Conservation (phyloP, 2,888 invertebrate species). For the Pollenia amentaria region DNA sequence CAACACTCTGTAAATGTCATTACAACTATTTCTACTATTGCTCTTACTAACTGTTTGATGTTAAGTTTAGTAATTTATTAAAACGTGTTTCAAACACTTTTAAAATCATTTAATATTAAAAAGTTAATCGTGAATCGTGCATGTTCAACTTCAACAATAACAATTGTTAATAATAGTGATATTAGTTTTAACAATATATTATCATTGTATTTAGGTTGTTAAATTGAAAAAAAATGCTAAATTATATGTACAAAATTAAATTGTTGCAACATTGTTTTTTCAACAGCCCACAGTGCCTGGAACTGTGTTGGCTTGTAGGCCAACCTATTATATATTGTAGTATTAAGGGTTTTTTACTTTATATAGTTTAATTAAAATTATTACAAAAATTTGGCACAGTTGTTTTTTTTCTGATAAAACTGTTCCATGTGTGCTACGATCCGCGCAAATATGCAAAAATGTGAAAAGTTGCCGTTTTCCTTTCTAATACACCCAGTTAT, state of each 20-base stretch:
- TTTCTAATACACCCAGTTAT: no score
- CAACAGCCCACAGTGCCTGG: neutral
- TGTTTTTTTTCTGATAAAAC: no score
- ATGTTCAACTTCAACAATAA: conserved; percentile 53
- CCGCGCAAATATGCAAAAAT: no score
- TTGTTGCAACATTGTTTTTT: conserved; percentile 33
- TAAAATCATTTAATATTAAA: conserved; percentile 55
- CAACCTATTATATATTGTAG: neutral
- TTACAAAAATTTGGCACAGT: no score
- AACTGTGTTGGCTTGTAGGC: neutral
- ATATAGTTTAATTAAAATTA: no score
- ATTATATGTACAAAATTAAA: conserved; percentile 12
- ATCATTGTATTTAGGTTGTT: conserved; percentile 57
- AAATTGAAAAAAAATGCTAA: conserved; percentile 31
- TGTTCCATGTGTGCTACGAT: no score
- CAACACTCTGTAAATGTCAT: conserved; percentile 5
- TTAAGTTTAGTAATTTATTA: conserved; percentile 59
- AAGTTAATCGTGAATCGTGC: conserved; percentile 67
- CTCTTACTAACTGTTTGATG: conserved; percentile 2
- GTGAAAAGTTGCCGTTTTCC: no score
- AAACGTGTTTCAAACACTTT: conserved; percentile 73
- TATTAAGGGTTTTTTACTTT: neutral
- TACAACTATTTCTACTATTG: conserved; percentile 1
- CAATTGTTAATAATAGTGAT: conserved; percentile 22
- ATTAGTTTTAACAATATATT: conserved; percentile 38